Evolutionary conservation across 2,888 invertebrate species (phyloP).

Genomic region (Hyles lineata): DNA sequence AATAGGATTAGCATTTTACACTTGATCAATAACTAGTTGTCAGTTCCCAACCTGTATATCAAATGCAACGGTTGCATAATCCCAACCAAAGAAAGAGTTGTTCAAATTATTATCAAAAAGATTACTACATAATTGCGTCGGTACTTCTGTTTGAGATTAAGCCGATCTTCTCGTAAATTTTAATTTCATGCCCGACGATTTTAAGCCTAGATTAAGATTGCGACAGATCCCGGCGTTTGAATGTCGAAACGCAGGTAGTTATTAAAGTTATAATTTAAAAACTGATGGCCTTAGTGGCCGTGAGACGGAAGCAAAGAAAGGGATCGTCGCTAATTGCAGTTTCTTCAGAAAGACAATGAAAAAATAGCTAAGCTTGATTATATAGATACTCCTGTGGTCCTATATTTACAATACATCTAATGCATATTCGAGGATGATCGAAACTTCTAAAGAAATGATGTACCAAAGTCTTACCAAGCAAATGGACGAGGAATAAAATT

Average conservation of each 20-base stretch:
- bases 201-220: slow-evolving; percentile 38
- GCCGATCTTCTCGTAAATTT: slow-evolving; percentile 41
- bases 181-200: slow-evolving; percentile 57
- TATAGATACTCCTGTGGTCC: background rate
- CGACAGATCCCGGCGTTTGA: slow-evolving; percentile 26
- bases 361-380: background rate
- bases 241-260: slow-evolving; percentile 30
- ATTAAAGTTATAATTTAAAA: slow-evolving; percentile 27
- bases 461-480: too few species aligned
- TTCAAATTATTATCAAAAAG: background rate
- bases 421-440: too few species aligned
- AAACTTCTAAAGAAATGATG: too few species aligned
- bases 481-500: too few species aligned
- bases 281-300: slow-evolving; percentile 12
- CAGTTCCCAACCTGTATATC: background rate
- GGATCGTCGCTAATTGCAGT: slow-evolving; percentile 1
- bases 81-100: background rate
- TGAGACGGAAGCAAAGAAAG: slow-evolving; percentile 10
- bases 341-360: background rate
- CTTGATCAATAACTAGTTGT: background rate
- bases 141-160: slow-evolving; percentile 18
- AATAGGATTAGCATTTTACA: background rate
- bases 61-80: background rate
- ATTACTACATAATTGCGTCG: background rate
- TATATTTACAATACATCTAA: background rate